These are phyloP conservation scores for Diabrotica virgifera DNA, from an alignment of 1,140 invertebrate species.

Conservation along the genomic window DNA sequence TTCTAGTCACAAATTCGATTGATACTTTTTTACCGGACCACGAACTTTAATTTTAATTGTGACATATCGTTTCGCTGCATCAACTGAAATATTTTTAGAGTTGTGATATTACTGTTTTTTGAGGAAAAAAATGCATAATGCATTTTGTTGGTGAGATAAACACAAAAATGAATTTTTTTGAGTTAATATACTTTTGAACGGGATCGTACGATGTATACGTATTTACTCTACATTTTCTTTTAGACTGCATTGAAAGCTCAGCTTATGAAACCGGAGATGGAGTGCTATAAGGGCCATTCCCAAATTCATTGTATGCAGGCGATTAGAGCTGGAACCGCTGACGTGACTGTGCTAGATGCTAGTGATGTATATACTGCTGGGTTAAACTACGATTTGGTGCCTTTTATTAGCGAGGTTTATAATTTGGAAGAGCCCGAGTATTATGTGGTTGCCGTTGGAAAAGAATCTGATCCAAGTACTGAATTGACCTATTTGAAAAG, in stretches of 20 bases:
- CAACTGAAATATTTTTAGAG: too few species aligned
- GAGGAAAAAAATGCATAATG: too few species aligned
- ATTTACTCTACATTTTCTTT: conserved; percentile 25
- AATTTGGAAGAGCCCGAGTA: conserved; percentile 82
- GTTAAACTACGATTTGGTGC: conserved; percentile 71
- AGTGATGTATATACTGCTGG: conserved; percentile 93
- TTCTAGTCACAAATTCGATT: too few species aligned
- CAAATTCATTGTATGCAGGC: conserved; percentile 88
- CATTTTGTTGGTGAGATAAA: too few species aligned
- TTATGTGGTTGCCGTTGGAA: conserved; percentile 92
- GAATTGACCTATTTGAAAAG: conserved; percentile 86
- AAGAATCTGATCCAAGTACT: conserved; percentile 80
- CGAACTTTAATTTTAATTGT: too few species aligned
- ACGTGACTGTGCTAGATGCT: conserved; percentile 86
- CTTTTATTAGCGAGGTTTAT: conserved; percentile 88
- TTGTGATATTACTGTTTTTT: too few species aligned
- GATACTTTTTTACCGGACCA: too few species aligned
- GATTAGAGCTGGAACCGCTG: conserved; percentile 74
- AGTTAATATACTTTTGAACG: too few species aligned
- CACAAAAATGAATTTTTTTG: too few species aligned
- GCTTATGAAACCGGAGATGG: conserved; percentile 82
- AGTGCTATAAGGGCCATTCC: conserved; percentile 80
- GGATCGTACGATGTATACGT: too few species aligned
- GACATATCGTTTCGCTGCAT: too few species aligned
- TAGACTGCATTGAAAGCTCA: conserved; percentile 83